Evolutionary conservation across 1,140 invertebrate genomes (phyloP), one percentile per base, ranked within the genome.

Genomic region (Tetragonula clypearis): DNA sequence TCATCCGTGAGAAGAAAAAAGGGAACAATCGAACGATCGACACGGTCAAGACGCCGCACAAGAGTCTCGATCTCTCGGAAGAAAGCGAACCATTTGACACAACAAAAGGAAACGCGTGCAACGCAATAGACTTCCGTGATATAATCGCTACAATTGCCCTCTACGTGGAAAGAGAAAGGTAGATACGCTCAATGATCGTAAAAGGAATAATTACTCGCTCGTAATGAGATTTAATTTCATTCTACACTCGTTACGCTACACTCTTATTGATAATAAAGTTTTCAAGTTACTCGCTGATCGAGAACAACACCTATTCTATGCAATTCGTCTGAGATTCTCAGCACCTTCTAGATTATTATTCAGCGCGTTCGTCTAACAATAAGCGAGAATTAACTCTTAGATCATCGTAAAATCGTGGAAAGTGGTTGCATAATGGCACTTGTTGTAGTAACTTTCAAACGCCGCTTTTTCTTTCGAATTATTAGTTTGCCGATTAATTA

Each of bases 141-240:
- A 78, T 82, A 88, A 88, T 88, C 83, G 58, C 71, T 60, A 56
- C 66, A 79, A 72, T 84, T 79, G 58, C 21, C 26, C 2, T 65
- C 26, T 30, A 19, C 55, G 68, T 58, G 60, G 76, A 86, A 89
- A 88, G 87, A 88, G 88, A 89, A 89, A 89, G 88, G 87, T 60
- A 86, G 88, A 88, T 80, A 86, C 84, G 87, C 87, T 89, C 80
- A 73, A 88, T 89, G 76, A 65, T 88, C 49, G 76, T 77, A 65
- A 55, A 86, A 89, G 76, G 80, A 86, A 68, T 77, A 62, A 88
- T 88, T 85, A 80, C 69, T 79, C 69, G 87, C 56, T 17, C 12
- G 79, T 79, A 58, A 69, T 72, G n/a, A 41, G 30, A 74, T 86
- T 83, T 87, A 30, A 19, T 35, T 78, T 77, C 74, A 71, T 79